phyloP scores from a whole-genome alignment of 2,888 invertebrate genomes.

The Boloria selene region DNA sequence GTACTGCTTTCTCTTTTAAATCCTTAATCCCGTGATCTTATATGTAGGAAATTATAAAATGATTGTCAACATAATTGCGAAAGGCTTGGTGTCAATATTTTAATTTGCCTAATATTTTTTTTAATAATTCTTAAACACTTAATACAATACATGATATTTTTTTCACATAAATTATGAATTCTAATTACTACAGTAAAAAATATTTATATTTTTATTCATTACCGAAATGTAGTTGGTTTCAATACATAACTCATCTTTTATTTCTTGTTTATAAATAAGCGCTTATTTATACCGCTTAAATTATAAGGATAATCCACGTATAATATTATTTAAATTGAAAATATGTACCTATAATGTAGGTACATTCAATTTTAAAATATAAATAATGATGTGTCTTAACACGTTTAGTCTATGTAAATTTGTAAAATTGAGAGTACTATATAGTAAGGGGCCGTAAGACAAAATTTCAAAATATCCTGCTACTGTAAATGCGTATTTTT shows the following conservation, averaged over 20 bases:
- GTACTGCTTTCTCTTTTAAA: constrained; percentile 52
- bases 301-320: too few species aligned
- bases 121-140: too few species aligned
- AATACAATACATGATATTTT: too few species aligned
- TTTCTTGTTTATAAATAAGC: too few species aligned
- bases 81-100: too few species aligned
- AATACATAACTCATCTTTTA: too few species aligned
- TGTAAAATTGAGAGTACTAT: constrained; percentile 2
- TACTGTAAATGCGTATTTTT: not conserved
- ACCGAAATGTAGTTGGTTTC: too few species aligned
- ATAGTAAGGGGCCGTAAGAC: constrained; percentile 1
- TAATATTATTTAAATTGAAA: not conserved
- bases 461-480: not conserved
- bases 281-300: too few species aligned
- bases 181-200: too few species aligned
- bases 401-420: constrained; percentile 1
- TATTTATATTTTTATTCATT: too few species aligned
- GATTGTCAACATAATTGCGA: not conserved
- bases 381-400: not conserved
- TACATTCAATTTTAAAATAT: not conserved
- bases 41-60: not conserved
- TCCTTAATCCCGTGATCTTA: constrained; percentile 48
- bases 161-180: too few species aligned
- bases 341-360: not conserved
- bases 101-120: too few species aligned